A percentile compares a stretch with the other conserved stretches of the same genome.
phyloP scores from a whole-genome alignment of 1,140 invertebrate species.

The Brachystomella parvula region DNA sequence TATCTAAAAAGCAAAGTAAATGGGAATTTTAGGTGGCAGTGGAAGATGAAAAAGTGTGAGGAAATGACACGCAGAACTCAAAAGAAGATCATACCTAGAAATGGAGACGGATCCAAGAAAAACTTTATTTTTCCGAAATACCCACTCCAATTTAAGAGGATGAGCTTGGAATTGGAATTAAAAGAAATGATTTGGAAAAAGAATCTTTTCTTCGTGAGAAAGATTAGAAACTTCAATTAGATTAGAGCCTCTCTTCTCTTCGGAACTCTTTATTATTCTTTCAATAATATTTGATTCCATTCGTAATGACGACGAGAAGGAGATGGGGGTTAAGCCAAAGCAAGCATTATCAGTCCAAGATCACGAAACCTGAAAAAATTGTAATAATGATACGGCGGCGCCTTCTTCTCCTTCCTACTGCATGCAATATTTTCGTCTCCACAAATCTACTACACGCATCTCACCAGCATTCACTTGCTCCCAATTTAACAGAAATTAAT shows the following conservation, averaged over 20 bases:
- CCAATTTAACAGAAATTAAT: too few relatives aligned
- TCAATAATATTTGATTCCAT: neutral
- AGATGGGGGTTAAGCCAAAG: conserved; percentile 13
- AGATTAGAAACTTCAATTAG: neutral
- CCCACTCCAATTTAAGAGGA: neutral
- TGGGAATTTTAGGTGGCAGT: too few relatives aligned
- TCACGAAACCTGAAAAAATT: conserved; percentile 24
- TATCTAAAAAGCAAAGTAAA: too few relatives aligned
- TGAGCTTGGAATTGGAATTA: neutral
- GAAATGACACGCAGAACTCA: too few relatives aligned
- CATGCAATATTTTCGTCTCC: conserved; percentile 31
- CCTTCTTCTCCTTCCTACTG: conserved; percentile 26
- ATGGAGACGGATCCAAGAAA: too few relatives aligned
- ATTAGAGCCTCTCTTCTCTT: neutral
- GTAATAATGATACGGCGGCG: conserved; percentile 31
- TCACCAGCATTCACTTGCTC: too few relatives aligned
- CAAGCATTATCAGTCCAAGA: conserved; percentile 24
- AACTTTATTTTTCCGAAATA: too few relatives aligned
- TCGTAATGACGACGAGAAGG: neutral
- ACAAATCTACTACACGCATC: too few relatives aligned
- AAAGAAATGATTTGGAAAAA: neutral
- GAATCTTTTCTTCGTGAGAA: too few relatives aligned
- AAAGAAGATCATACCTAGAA: too few relatives aligned
- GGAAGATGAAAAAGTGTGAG: too few relatives aligned
- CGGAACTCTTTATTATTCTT: neutral